A percentile compares a stretch with the other conserved stretches of the same genome.
Evolutionary conservation across 2,888 invertebrate genomes (phyloP).

Genomic region (Malthinus seriepunctatus): DNA sequence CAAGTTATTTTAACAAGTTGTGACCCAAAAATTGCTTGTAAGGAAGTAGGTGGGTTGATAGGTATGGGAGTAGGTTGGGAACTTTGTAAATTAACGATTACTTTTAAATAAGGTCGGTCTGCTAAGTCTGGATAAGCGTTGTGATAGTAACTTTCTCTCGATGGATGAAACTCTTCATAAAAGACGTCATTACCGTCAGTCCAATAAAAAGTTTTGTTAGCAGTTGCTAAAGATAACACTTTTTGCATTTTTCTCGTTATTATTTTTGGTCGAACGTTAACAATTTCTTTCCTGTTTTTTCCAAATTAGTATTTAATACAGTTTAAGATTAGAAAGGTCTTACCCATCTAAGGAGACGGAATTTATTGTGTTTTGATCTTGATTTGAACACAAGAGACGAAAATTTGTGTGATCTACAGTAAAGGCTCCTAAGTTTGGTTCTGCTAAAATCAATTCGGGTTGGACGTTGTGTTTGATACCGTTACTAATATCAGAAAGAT

Average conservation of each 20-base stretch:
- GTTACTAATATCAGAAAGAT: constrained; percentile 76
- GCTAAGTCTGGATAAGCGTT: constrained; percentile 68
- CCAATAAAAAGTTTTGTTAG: constrained; percentile 83
- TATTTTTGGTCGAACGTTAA: constrained; percentile 74
- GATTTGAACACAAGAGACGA: constrained; percentile 75
- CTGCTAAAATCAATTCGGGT: constrained; percentile 67
- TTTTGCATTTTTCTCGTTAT: constrained; percentile 74
- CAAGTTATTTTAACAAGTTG: constrained; percentile 79
- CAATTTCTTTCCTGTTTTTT: constrained; percentile 63
- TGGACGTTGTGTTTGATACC: constrained; percentile 71
- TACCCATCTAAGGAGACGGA: constrained; percentile 84
- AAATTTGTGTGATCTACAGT: constrained; percentile 83
- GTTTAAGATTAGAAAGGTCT: constrained; percentile 42
- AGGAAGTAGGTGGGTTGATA: constrained; percentile 74
- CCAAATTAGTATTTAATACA: background rate
- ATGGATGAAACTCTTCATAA: constrained; percentile 76
- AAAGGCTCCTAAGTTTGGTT: constrained; percentile 76
- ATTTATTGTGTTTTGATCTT: constrained; percentile 74
- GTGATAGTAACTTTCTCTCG: constrained; percentile 73
- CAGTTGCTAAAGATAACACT: constrained; percentile 75
- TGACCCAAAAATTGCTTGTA: constrained; percentile 82
- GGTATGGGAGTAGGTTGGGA: constrained; percentile 81
- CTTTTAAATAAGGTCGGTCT: constrained; percentile 48
- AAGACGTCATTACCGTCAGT: constrained; percentile 77
- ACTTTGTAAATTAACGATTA: constrained; percentile 63